Base-by-base conservation (phyloP, 2,113 vertebrate genomes). In the Callionymus lyra region DNA sequence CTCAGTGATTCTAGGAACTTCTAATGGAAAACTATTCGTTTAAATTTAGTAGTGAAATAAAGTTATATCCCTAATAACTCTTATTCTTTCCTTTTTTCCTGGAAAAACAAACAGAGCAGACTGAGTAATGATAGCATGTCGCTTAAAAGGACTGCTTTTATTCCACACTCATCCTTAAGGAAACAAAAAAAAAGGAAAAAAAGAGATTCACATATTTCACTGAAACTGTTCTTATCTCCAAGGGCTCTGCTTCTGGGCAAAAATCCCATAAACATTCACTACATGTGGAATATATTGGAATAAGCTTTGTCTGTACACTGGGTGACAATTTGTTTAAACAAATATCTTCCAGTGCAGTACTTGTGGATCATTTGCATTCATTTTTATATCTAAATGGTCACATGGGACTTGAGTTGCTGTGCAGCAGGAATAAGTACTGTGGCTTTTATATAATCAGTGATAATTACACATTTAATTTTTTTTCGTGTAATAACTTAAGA, bases 341-440 rank as follows among this genome's bases (percentile, higher is more conserved):
- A 76, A 75, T 62, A 64, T 69, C 64, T 73, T 70, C 36, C 57
- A 69, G 68, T 64, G 60, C 38, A 52, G 52, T 27, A 16, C 44
- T 54, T 52, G 44, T 14, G 59, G 50, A 52, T 64, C 41, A 69
- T 77, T 74, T 72, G 53, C 70, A 69, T 69, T 64, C 21, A 40
- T 47, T 64, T 62, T 54, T 62, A 50, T 59, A 44, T 51, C 27
- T 56, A 60, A 70, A 55, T 2, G 47, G 43, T 43, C 59, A 53
- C 65, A 45, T 44, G 62, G 62, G 68, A 68, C 44, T 44, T 3
- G 2, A 15, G 47, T 32, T 15, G 35, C 1, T 1, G 41, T 10
- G 47, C 15, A 11, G 34, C 15, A 18, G 38, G 31, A 16, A 9
- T 6, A 16, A 27, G 18, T 48, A 18, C 5, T n/a, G 6, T 6